Percentiles rank a stretch among this genome's conserved stretches.
These are phyloP conservation scores for Mactra quadrangularis DNA, from an alignment of 1,140 invertebrate species.

Conservation along the genomic window DNA sequence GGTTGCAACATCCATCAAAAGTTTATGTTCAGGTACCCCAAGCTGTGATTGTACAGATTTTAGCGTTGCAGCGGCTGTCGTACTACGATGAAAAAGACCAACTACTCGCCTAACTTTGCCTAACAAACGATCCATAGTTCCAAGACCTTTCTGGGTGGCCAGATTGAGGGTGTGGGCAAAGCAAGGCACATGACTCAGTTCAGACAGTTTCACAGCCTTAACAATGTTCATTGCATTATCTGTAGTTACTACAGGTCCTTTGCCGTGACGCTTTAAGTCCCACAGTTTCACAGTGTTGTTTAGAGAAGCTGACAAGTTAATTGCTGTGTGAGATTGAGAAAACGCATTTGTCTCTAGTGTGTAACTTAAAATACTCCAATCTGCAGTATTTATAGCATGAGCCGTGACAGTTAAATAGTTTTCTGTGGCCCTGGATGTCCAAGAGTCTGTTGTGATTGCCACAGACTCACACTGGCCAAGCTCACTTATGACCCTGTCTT, in stretches of 20 bases:
- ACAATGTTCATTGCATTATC: constrained; percentile 58
- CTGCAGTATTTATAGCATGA: constrained; percentile 27
- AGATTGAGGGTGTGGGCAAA: constrained; percentile 36
- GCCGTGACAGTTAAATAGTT: constrained; percentile 39
- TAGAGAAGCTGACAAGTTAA: constrained; percentile 5
- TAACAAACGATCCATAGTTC: constrained; percentile 31
- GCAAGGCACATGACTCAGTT: constrained; percentile 33
- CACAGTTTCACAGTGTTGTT: constrained; percentile 4
- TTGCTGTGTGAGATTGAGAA: constrained; percentile 23
- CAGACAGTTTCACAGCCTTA: constrained; percentile 17
- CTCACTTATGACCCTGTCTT: not conserved
- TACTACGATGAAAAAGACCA: constrained; percentile 32
- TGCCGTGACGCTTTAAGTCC: constrained; percentile 7
- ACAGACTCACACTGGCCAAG: not conserved
- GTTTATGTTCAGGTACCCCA: constrained; percentile 17
- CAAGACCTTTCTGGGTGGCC: constrained; percentile 12
- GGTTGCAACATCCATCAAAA: constrained; percentile 25
- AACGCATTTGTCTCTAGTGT: constrained; percentile 30
- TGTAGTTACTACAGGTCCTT: constrained; percentile 21
- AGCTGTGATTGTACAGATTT: not conserved
- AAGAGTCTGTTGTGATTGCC: constrained; percentile 34
- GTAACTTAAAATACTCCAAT: constrained; percentile 22
- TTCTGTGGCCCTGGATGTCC: constrained; percentile 38
- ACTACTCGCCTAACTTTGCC: constrained; percentile 26
- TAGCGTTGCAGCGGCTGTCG: not conserved